Conservation (phyloP, 2,797 vertebrate genomes). For the Bothrops alternatus region DNA sequence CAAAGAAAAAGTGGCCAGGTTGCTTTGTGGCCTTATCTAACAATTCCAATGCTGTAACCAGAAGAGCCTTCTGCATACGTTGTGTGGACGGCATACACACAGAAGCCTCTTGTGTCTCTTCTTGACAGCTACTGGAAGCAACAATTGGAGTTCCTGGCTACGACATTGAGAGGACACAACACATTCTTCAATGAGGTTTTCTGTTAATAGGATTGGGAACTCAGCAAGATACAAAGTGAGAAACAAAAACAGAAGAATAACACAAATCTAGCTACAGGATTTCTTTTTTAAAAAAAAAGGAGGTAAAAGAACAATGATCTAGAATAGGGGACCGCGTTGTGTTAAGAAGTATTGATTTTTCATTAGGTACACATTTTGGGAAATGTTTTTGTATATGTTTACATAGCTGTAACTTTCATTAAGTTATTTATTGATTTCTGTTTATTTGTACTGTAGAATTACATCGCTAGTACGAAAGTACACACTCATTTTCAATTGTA, state of each 20-base stretch:
- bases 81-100: neutral
- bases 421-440: neutral
- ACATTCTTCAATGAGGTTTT: neutral
- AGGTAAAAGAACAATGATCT: neutral
- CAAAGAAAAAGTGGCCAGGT: too few species aligned
- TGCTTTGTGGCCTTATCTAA: neutral
- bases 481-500: neutral
- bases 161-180: neutral
- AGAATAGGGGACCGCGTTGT: neutral
- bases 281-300: neutral
- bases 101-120: neutral
- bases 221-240: neutral
- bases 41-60: neutral
- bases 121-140: neutral
- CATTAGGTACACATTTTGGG: too few species aligned
- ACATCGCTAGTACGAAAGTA: neutral
- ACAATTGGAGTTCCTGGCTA: neutral
- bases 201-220: neutral
- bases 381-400: neutral
- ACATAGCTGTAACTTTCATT: neutral
- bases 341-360: neutral
- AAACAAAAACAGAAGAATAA: neutral
- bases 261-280: neutral
- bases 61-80: neutral
- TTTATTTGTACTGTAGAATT: neutral